These are phyloP conservation scores for Microplitis mediator DNA, from an alignment of 1,140 invertebrate species.

Conservation along the genomic window DNA sequence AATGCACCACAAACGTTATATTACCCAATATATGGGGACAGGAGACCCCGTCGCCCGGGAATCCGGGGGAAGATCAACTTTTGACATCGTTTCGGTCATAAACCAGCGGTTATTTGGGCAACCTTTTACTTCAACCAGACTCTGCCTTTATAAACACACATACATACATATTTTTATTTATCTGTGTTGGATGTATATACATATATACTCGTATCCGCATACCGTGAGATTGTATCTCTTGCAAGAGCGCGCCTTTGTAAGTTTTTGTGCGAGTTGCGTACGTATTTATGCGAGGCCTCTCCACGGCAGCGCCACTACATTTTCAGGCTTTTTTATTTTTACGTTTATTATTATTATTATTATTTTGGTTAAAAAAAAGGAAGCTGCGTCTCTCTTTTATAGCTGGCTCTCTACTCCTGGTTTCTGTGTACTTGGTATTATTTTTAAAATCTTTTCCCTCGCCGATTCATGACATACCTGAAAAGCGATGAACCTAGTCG, in stretches of 20 bases:
- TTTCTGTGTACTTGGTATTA: background rate
- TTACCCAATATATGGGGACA: no score
- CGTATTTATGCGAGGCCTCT: conserved; percentile 57
- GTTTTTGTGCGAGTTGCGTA: conserved; percentile 56
- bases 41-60: no score
- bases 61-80: no score
- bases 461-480: conserved; percentile 28
- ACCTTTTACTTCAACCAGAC: conserved; percentile 33
- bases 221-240: conserved; percentile 59
- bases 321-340: conserved; percentile 18
- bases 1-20: background rate
- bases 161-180: no score
- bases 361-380: background rate
- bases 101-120: conserved; percentile 36
- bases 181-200: conserved; percentile 42
- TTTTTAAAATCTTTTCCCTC: conserved; percentile 11
- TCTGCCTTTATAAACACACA: no score
- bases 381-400: no score
- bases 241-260: conserved; percentile 55
- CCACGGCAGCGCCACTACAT: conserved; percentile 40
- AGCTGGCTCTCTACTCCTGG: no score
- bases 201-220: conserved; percentile 60
- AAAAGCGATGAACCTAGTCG: conserved; percentile 26
- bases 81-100: conserved; percentile 3
- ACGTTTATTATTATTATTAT: conserved; percentile 18